A percentile compares a stretch with the other conserved stretches of the same genome.
phyloP scores from a whole-genome alignment of 1,140 invertebrate genomes.

The Xylocopa sonorina region DNA sequence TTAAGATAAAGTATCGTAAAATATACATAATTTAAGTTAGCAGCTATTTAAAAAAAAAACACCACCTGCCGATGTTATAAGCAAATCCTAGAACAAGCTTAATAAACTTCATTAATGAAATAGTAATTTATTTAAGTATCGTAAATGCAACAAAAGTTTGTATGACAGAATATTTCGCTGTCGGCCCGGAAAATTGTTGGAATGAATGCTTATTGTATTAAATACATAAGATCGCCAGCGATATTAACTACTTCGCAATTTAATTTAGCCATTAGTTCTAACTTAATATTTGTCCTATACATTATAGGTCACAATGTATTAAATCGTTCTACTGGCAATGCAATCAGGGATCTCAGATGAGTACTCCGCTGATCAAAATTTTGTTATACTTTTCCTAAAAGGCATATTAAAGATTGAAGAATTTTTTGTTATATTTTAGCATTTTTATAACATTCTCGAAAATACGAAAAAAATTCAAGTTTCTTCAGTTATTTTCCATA shows the following conservation, averaged over 20 bases:
- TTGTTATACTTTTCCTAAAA: constrained; percentile 40
- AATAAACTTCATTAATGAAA: constrained; percentile 55
- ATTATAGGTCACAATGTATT: constrained; percentile 53
- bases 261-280: constrained; percentile 66
- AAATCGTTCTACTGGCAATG: constrained; percentile 53
- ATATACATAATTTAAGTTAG: constrained; percentile 19
- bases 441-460: not conserved
- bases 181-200: constrained; percentile 62
- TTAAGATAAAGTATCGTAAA: constrained; percentile 17
- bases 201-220: constrained; percentile 75
- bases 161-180: constrained; percentile 60
- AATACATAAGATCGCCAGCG: constrained; percentile 78
- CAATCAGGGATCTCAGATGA: constrained; percentile 36
- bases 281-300: constrained; percentile 55
- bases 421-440: constrained; percentile 28
- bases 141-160: constrained; percentile 68
- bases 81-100: constrained; percentile 48
- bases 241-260: constrained; percentile 71
- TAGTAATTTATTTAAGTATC: constrained; percentile 68
- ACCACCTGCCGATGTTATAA: constrained; percentile 6
- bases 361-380: constrained; percentile 29
- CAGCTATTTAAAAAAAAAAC: constrained; percentile 5
- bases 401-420: constrained; percentile 35
- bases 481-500: not conserved
- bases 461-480: not conserved